A percentile compares a stretch with the other conserved stretches of the same genome.
Evolutionary conservation across 2,888 invertebrate species (phyloP).

Genomic region (Caenorhabditis doughertyi): DNA sequence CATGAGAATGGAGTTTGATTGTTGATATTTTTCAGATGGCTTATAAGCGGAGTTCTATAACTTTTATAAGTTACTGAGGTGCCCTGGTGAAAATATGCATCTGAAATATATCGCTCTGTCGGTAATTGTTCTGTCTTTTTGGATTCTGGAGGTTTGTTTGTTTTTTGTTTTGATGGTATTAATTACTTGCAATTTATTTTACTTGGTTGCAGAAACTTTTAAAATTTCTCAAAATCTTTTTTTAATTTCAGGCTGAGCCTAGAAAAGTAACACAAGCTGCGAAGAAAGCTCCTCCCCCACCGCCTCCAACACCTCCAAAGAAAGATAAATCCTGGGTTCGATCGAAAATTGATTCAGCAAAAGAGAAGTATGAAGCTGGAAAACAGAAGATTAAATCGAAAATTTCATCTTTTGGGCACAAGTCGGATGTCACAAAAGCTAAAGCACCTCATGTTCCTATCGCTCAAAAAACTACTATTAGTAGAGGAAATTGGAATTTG

Average conservation of each 20-base stretch:
- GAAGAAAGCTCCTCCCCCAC: neutral
- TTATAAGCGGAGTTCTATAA: too few relatives aligned
- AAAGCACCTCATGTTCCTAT: neutral
- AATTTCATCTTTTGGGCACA: neutral
- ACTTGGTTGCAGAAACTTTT: neutral
- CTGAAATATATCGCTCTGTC: neutral
- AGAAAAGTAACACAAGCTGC: slow-evolving; percentile 35
- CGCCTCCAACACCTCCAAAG: slow-evolving; percentile 5
- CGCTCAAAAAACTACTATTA: neutral
- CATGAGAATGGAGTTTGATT: neutral
- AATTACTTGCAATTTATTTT: too few relatives aligned
- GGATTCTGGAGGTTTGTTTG: neutral
- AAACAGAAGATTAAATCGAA: slow-evolving; percentile 32
- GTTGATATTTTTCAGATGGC: neutral
- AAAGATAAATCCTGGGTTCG: slow-evolving; percentile 51
- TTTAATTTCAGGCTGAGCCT: slow-evolving; percentile 16
- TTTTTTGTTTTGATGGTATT: neutral
- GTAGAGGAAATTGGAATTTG: neutral
- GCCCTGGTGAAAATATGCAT: neutral
- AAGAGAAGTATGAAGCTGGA: slow-evolving; percentile 23
- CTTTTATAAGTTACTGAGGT: too few relatives aligned
- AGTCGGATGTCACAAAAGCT: too few relatives aligned
- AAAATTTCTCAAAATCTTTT: neutral
- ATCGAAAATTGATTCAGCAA: slow-evolving; percentile 45
- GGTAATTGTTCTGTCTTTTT: neutral